phyloP scores from a whole-genome alignment of 64 coral and sea anemone genomes.

The Montipora foliosa region DNA sequence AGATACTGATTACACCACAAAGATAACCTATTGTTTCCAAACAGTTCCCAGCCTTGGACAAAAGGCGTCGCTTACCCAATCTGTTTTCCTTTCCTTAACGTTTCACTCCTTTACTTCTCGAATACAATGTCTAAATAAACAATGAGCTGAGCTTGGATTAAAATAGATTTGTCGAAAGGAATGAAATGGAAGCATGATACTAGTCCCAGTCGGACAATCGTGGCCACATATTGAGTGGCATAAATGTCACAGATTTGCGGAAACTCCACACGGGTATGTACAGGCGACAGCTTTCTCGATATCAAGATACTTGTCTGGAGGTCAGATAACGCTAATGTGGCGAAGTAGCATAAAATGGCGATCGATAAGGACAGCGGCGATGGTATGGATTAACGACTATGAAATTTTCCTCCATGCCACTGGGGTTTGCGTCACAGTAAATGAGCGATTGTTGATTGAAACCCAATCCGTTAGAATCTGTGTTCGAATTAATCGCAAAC shows the following conservation, averaged over 20 bases:
- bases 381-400: conserved; percentile 20
- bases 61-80: conserved; percentile 23
- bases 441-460: conserved; percentile 55
- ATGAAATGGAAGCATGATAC: neutral
- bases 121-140: conserved; percentile 21
- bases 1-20: conserved; percentile 55
- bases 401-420: conserved; percentile 27
- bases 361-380: conserved; percentile 30
- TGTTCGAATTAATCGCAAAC: conserved; percentile 13
- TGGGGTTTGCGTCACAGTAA: conserved; percentile 44
- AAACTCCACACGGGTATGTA: neutral
- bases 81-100: conserved; percentile 42
- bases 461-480: conserved; percentile 36
- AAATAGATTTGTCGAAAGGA: neutral
- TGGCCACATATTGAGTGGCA: neutral
- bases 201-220: conserved; percentile 24
- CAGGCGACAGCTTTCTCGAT: conserved; percentile 5
- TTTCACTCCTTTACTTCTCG: conserved; percentile 12
- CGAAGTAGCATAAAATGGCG: conserved; percentile 15
- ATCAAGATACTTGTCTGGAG: conserved; percentile 17
- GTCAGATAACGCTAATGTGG: conserved; percentile 51
- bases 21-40: conserved; percentile 62
- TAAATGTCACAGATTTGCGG: conserved; percentile 50
- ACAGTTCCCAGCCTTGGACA: conserved; percentile 27
- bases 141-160: neutral